These are phyloP conservation scores for Netelia virgata DNA, from an alignment of 2,888 invertebrate genomes.

Conservation along the genomic window DNA sequence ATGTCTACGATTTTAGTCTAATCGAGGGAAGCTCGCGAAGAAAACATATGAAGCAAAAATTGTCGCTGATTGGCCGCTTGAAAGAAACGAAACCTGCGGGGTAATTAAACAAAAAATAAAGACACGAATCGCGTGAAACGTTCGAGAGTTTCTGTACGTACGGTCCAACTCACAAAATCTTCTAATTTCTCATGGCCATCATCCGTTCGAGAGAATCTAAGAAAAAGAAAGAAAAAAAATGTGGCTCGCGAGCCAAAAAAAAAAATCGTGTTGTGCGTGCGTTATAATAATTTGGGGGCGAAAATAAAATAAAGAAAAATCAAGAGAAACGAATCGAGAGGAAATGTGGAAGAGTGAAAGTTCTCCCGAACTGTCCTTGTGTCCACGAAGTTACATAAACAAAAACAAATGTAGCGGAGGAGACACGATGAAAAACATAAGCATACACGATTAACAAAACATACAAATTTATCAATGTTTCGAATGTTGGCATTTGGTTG, in stretches of 20 bases:
- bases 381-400: background rate
- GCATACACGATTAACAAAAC: constrained; percentile 61
- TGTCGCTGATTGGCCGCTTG: constrained; percentile 64
- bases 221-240: constrained; percentile 25
- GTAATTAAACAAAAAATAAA: constrained; percentile 5
- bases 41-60: constrained; percentile 42
- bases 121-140: constrained; percentile 7
- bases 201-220: constrained; percentile 32
- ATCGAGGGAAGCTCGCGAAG: constrained; percentile 66
- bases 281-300: background rate
- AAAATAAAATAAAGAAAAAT: constrained; percentile 2
- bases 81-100: background rate
- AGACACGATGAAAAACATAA: constrained; percentile 63
- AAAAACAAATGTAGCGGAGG: constrained; percentile 47
- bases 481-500: constrained; percentile 82
- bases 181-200: constrained; percentile 48
- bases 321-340: background rate
- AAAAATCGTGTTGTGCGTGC: constrained; percentile 5
- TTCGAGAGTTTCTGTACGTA: constrained; percentile 32
- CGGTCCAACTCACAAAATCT: constrained; percentile 45
- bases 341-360: no score
- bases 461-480: constrained; percentile 81
- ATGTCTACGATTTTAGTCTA: constrained; percentile 74
- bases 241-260: background rate
- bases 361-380: background rate